Conservation (phyloP, 2,888 invertebrate genomes). For the Patella ulyssiponensis region DNA sequence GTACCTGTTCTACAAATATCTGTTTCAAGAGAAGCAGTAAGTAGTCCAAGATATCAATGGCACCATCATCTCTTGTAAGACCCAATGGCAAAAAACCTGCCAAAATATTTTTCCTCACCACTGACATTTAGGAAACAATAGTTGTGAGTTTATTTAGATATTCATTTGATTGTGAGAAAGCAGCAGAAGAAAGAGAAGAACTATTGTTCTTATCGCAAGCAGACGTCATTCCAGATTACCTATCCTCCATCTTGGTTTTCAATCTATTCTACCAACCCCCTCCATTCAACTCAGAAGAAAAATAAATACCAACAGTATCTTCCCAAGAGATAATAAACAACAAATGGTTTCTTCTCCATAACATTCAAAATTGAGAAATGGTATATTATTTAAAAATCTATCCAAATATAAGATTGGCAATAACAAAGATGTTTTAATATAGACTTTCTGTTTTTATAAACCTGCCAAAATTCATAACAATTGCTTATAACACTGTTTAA, state of each 20-base stretch:
- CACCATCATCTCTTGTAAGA: conserved; percentile 6
- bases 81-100: conserved; percentile 2
- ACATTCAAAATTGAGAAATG: neutral
- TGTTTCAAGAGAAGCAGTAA: neutral
- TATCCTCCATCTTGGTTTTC: conserved; percentile 5
- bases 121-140: neutral
- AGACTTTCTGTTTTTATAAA: no score
- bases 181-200: conserved; percentile 1
- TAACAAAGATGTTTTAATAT: no score
- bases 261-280: neutral
- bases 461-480: no score
- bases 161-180: neutral
- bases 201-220: conserved; percentile 8
- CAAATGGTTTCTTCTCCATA: neutral
- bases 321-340: conserved; percentile 5
- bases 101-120: conserved; percentile 5
- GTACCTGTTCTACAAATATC: no score
- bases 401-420: neutral
- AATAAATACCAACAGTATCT: conserved; percentile 6
- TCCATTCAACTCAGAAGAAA: neutral
- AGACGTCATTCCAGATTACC: conserved; percentile 5
- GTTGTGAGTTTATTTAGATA: conserved; percentile 7
- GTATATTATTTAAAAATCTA: conserved; percentile 5
- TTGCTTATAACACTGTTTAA: no score
- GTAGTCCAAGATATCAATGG: conserved; percentile 6